Evolutionary conservation across 2,888 invertebrate genomes (phyloP).

Genomic region (Lycia hirtaria): DNA sequence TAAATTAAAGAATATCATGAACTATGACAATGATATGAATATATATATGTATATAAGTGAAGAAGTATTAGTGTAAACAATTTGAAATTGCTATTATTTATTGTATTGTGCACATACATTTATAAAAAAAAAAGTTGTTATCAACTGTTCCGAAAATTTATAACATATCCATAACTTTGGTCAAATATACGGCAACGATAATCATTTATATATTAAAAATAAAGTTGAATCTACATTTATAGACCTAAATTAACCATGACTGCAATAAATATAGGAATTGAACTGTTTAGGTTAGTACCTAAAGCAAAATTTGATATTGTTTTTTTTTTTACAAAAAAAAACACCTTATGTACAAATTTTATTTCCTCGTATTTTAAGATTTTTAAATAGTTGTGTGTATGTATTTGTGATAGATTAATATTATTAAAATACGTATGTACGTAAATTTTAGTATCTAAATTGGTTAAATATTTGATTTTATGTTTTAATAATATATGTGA

Average conservation of each 20-base stretch:
- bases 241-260: slow-evolving; percentile 6
- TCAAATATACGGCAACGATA: background rate
- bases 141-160: no score
- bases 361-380: slow-evolving; percentile 5
- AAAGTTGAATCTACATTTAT: background rate
- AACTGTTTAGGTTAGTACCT: slow-evolving; percentile 11
- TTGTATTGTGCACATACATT: background rate
- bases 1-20: background rate
- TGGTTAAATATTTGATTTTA: no score
- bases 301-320: background rate
- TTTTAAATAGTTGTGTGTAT: background rate
- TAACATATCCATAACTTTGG: background rate
- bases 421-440: background rate
- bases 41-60: background rate
- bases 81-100: background rate
- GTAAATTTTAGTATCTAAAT: no score
- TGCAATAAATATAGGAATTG: background rate
- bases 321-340: background rate
- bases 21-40: slow-evolving; percentile 1
- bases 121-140: background rate
- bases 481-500: slow-evolving; percentile 5
- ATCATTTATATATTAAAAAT: background rate
- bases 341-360: slow-evolving; percentile 25
- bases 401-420: background rate
- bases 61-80: no score